phyloP scores from a whole-genome alignment of 2,888 invertebrate genomes.

The Acrobeloides nanus region DNA sequence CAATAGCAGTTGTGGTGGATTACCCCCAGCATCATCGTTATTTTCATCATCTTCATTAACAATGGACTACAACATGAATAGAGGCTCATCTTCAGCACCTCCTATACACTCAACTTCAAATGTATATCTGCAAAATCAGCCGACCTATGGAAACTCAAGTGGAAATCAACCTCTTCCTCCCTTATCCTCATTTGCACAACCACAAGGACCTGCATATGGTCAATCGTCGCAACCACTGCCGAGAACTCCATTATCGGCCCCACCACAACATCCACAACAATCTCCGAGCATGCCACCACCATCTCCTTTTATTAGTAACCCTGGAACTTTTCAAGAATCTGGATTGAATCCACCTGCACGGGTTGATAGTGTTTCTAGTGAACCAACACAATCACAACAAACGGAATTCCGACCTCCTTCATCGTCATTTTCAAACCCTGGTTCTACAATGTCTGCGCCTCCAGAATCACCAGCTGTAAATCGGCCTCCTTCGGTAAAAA shows the following conservation, averaged over 20 bases:
- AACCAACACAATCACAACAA: background rate
- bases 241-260: background rate
- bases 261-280: background rate
- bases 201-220: background rate
- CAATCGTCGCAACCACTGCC: no score
- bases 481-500: no score
- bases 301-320: constrained; percentile 8
- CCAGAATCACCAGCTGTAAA: constrained; percentile 13
- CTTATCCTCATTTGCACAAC: constrained; percentile 10
- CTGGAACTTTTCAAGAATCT: constrained; percentile 3
- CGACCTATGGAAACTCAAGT: no score
- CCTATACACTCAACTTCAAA: no score
- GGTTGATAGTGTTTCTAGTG: background rate
- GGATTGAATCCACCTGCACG: background rate
- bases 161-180: constrained; percentile 9
- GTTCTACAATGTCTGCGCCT: constrained; percentile 11
- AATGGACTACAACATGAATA: no score
- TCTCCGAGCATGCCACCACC: constrained; percentile 11
- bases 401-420: background rate
- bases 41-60: no score
- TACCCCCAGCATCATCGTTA: no score
- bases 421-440: constrained; percentile 10
- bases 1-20: no score
- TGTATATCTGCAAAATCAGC: no score
- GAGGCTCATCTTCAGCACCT: no score